A percentile compares a stretch with the other conserved stretches of the same genome.
Evolutionary conservation across 2,888 invertebrate species (phyloP).

Genomic region (Caenorhabditis virilis): DNA sequence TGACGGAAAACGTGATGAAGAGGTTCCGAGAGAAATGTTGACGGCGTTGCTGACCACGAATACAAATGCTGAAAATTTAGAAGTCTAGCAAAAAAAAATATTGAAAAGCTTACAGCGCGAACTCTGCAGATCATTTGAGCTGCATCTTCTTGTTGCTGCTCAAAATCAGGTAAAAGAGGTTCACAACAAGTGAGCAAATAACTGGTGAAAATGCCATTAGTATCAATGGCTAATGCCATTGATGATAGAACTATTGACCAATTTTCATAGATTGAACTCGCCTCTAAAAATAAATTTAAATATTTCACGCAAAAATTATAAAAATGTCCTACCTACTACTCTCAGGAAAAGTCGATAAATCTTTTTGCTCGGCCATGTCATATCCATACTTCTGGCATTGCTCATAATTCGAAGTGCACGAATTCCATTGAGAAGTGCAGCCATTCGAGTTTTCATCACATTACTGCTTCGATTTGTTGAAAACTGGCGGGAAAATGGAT

Average conservation of each 20-base stretch:
- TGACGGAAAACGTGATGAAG: constrained; percentile 29
- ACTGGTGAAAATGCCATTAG: constrained; percentile 15
- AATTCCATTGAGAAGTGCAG: constrained; percentile 23
- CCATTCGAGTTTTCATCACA: constrained; percentile 9
- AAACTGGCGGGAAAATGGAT: too few relatives aligned
- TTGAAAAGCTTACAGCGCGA: constrained; percentile 3
- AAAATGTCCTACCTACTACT: constrained; percentile 16
- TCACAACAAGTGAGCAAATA: constrained; percentile 19
- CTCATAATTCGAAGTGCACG: constrained; percentile 29
- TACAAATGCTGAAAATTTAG: constrained; percentile 12
- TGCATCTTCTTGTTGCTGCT: constrained; percentile 5
- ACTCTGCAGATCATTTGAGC: constrained; percentile 32
- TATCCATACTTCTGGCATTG: constrained; percentile 11
- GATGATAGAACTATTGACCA: constrained; percentile 15
- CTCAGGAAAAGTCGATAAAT: constrained; percentile 29
- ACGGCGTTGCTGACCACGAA: constrained; percentile 21
- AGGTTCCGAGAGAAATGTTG: constrained; percentile 29
- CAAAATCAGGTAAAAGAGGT: constrained; percentile 6
- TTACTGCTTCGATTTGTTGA: not conserved
- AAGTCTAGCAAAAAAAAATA: not conserved
- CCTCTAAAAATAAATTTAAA: constrained; percentile 13
- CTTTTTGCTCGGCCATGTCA: constrained; percentile 14
- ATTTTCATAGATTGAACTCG: not conserved
- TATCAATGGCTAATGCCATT: constrained; percentile 26
- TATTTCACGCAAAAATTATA: not conserved